Evolutionary conservation across 2,888 invertebrate species (phyloP).

Genomic region (Koerneria pararmatus): DNA sequence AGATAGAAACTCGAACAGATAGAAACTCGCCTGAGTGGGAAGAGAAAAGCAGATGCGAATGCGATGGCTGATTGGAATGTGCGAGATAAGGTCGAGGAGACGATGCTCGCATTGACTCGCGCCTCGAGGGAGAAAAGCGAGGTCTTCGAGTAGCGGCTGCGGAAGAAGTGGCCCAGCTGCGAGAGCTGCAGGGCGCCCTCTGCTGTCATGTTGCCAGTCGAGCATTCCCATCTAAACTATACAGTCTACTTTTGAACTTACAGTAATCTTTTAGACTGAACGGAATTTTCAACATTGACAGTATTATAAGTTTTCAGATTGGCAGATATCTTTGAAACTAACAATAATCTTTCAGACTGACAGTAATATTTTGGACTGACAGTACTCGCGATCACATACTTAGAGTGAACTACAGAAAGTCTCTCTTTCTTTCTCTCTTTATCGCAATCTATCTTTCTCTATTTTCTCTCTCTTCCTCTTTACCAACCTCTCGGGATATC

Average conservation of each 20-base stretch:
- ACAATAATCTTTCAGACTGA: no score
- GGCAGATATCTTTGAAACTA: no score
- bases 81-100: constrained; percentile 62
- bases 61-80: constrained; percentile 86
- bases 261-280: no score
- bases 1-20: no score
- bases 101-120: background rate
- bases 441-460: background rate
- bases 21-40: no score
- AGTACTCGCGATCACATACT: no score
- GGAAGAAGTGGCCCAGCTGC: constrained; percentile 72
- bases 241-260: no score
- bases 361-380: no score
- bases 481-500: constrained; percentile 6
- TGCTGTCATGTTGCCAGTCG: constrained; percentile 72
- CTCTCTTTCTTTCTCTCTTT: background rate
- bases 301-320: background rate
- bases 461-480: background rate
- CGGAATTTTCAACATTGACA: background rate
- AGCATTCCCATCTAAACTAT: constrained; percentile 37
- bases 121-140: constrained; percentile 24
- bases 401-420: no score
- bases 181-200: constrained; percentile 79
- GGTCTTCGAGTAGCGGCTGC: constrained; percentile 58
- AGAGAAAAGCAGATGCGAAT: constrained; percentile 72